phyloP scores from a whole-genome alignment of 2,888 invertebrate species.

The Rotaria sp. region DNA sequence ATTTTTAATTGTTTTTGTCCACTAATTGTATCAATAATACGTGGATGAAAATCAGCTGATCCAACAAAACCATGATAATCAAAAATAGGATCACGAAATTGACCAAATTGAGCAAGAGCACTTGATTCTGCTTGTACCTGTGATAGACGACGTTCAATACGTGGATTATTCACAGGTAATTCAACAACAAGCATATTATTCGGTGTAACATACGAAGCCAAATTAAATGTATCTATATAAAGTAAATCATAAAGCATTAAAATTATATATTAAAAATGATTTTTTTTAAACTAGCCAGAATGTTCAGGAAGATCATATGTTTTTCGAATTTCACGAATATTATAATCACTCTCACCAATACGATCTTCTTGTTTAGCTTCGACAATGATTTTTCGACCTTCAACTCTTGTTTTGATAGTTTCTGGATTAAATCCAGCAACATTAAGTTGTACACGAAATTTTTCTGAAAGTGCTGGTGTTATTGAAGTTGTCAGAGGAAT shows the following conservation, averaged over 20 bases:
- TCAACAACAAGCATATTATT: background rate
- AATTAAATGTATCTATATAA: background rate
- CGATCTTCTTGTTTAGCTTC: background rate
- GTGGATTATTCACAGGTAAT: background rate
- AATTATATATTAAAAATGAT: background rate
- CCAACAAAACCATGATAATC: conserved; percentile 6
- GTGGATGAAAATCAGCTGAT: background rate
- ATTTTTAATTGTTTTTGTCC: conserved; percentile 17
- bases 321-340: conserved; percentile 19
- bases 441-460: conserved; percentile 8
- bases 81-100: conserved; percentile 12
- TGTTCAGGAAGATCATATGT: conserved; percentile 15
- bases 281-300: background rate
- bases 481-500: background rate
- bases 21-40: background rate
- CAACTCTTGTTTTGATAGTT: background rate
- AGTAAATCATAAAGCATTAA: background rate
- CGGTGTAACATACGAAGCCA: background rate
- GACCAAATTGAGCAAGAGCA: background rate
- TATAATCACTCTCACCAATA: background rate
- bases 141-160: background rate
- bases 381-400: background rate
- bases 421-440: conserved; percentile 7
- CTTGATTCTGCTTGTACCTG: background rate
- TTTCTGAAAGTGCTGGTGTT: background rate